phyloP scores from a whole-genome alignment of 2,113 vertebrate genomes.

The Halichoeres trimaculatus region DNA sequence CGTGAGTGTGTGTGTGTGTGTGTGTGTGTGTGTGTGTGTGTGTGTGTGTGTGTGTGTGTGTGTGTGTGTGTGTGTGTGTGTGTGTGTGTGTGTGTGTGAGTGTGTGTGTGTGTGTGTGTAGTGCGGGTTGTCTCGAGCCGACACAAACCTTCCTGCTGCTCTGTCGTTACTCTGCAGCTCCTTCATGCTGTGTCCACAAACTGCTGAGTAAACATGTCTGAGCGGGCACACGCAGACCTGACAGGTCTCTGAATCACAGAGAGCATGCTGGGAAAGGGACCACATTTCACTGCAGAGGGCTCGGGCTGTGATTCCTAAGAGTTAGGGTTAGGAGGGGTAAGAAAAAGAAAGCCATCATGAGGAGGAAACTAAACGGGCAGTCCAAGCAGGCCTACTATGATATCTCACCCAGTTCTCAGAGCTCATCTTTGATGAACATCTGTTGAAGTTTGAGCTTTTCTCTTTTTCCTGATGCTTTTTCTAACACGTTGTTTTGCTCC shows the following conservation, averaged over 20 bases:
- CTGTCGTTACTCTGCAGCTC: slow-evolving; percentile 42
- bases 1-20: slow-evolving; percentile 21
- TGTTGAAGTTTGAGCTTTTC: too few species aligned
- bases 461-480: too few species aligned
- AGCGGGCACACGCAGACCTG: slow-evolving; percentile 6
- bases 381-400: too few species aligned
- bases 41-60: slow-evolving; percentile 25
- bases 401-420: too few species aligned
- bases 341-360: neutral
- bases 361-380: too few species aligned
- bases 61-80: too few species aligned
- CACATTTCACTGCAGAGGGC: slow-evolving; percentile 43
- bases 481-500: too few species aligned
- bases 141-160: slow-evolving; percentile 29
- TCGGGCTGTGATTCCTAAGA: neutral
- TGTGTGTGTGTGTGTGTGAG: too few species aligned
- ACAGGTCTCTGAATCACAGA: slow-evolving; percentile 22
- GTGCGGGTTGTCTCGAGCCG: neutral
- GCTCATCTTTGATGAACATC: too few species aligned
- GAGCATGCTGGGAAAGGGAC: slow-evolving; percentile 9
- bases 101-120: too few species aligned
- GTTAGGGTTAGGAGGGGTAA: slow-evolving; percentile 37
- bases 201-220: slow-evolving; percentile 44
- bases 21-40: slow-evolving; percentile 28
- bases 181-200: slow-evolving; percentile 35